Evolutionary conservation across 1,140 invertebrate genomes (phyloP), one percentile per base, ranked within the genome.

Genomic region (Tetramorium parvispinum): DNA sequence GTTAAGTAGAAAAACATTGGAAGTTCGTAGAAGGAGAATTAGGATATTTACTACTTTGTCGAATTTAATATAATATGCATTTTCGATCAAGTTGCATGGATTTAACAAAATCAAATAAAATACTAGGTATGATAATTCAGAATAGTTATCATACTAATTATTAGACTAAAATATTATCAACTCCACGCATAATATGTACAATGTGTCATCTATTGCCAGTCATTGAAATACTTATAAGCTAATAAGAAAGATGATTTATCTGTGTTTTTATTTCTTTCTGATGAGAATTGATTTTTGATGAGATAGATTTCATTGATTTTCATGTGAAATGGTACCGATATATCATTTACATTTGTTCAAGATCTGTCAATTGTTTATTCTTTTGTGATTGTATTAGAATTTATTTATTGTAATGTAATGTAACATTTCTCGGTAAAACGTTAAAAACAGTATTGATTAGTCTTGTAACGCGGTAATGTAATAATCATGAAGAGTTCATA

Each of bases 41-140:
- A 63, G n/a, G 10, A 21, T 13, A 61, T 61, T 77, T 4, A 18
- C 40, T 77, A 77, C 24, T 61, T 61, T 61, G n/a, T 61, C 37
- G 6, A 77, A 43, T 65, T 78, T 49, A 78, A 65, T 32, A 32
- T 63, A 77, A 40, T n/a, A 40, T 32, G 32, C 21, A 78, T 65
- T 78, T 78, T 63, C 18, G 43, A 32, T 63, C 18, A 49, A 49
- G 0, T 16, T 21, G 43, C 27, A 21, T 21, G 37, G n/a, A 5
- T 57, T 6, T 43, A 43, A 27, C 24, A 21, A 63, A 78, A 46
- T n/a, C 8, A 65, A 65, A 63, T 40, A n/a, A 78, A 37, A 65
- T 11, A 78, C 43, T 49, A 63, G 8, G 5, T 78, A 32, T 18
- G 8, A 37, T 18, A 65, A 32, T 32, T 32, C 32, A 32, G 32